Conservation (phyloP, 2,113 vertebrate species). For the Chamaetylas fuelleborni region DNA sequence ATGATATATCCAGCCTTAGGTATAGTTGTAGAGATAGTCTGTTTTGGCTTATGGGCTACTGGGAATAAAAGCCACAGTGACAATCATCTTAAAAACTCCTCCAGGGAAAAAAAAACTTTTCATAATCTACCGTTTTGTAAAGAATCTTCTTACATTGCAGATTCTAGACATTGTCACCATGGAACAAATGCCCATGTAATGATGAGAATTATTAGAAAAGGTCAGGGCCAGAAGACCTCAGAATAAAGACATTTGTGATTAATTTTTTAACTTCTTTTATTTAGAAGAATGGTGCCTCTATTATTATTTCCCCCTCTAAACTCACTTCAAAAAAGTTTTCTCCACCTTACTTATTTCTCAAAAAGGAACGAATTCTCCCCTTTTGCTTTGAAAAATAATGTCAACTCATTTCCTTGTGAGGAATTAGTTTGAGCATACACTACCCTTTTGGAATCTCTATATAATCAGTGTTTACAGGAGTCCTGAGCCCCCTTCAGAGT, state of each 20-base stretch:
- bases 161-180: not conserved
- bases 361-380: not conserved
- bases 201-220: not conserved
- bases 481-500: not conserved
- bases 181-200: not conserved
- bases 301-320: not conserved
- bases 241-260: not conserved
- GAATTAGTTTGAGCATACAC: not conserved
- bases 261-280: not conserved
- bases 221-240: not conserved
- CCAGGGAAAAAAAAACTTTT: not conserved
- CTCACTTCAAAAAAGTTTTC: not conserved
- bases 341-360: not conserved
- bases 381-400: not conserved
- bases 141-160: not conserved
- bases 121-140: not conserved
- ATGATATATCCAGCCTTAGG: not conserved
- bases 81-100: not conserved
- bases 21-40: not conserved
- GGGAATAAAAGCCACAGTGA: not conserved
- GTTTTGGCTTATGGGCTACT: not conserved
- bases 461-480: not conserved
- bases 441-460: not conserved
- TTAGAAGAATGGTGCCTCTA: not conserved
- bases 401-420: not conserved